Conservation (phyloP, 2,888 invertebrate species). For the Eristalis intricaria region DNA sequence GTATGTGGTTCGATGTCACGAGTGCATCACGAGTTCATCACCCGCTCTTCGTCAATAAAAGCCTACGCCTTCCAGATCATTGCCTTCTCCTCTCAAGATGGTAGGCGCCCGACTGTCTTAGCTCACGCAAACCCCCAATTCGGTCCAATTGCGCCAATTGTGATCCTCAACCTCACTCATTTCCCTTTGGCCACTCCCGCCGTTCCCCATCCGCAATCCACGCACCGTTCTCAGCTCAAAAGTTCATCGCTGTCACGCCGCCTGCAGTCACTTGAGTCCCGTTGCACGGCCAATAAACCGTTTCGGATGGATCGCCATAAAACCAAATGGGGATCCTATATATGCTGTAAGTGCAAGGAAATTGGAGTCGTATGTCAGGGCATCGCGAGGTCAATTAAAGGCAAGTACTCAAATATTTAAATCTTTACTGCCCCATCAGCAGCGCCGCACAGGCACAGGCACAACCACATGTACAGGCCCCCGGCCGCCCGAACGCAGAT, state of each 20-base stretch:
- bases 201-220: neutral
- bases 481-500: neutral
- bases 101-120: too few species aligned
- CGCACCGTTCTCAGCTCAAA: neutral
- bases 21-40: too few species aligned
- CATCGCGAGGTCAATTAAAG: slow-evolving; percentile 23
- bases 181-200: neutral
- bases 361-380: neutral
- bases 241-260: neutral
- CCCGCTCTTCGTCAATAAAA: too few species aligned
- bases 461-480: neutral
- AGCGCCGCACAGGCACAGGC: neutral
- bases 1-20: too few species aligned
- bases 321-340: neutral
- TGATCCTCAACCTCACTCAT: too few species aligned
- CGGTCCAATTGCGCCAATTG: too few species aligned
- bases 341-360: neutral
- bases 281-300: neutral
- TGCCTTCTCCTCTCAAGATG: too few species aligned
- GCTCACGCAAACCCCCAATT: too few species aligned
- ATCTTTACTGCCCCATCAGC: slow-evolving; percentile 29
- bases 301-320: neutral
- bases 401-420: slow-evolving; percentile 12
- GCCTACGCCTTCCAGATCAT: too few species aligned
- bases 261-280: neutral